Base-by-base conservation (phyloP, 2,113 vertebrate species). In the Phyllostomus hastatus region DNA sequence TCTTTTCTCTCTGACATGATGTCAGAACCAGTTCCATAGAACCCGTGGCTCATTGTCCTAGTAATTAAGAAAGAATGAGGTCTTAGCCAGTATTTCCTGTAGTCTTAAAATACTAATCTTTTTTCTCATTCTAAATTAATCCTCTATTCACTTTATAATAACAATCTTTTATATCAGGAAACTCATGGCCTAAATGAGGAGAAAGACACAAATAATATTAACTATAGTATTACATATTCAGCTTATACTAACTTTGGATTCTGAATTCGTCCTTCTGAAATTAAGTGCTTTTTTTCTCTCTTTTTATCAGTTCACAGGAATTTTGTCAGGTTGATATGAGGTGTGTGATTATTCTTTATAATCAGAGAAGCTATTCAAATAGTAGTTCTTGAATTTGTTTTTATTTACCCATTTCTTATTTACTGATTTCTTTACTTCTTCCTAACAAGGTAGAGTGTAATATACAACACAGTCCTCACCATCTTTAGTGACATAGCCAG, bases 131-230 rank as follows among this genome's bases (percentile, higher is more conserved):
- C 24, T 88, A 72, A 94, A 85, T 26, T 17, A 89, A 76, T 70
- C n/a, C 31, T 67, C 54, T 59, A 95, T 57, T 88, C 57, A 54
- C 31, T 3, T 52, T 76, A 52, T 88, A 94, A 90, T 72, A 76
- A 84, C 2, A 50, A 57, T 48, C 17, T 24, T 61, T 80, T 26
- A 81, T 10, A n/a, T 91, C 24, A 61, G 33, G 26, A 85, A 67
- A 80, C 4, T 20, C 4, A 59, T 19, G 33, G 12, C 7, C 11
- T 80, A 67, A 82, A 69, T 79, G n/a, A 57, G 12, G 12, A 72
- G 52, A 81, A 35, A 67, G 19, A 31, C 41, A 88, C 22, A 78
- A n/a, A 86, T 5, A 73, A 33, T 48, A 33, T 46, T 61, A 87
- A 67, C 3, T 67, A 57, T 2, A 48, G 15, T 24, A 52, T 35